phyloP scores from a whole-genome alignment of 2,888 invertebrate genomes.

The Lithophane semibrunnea region DNA sequence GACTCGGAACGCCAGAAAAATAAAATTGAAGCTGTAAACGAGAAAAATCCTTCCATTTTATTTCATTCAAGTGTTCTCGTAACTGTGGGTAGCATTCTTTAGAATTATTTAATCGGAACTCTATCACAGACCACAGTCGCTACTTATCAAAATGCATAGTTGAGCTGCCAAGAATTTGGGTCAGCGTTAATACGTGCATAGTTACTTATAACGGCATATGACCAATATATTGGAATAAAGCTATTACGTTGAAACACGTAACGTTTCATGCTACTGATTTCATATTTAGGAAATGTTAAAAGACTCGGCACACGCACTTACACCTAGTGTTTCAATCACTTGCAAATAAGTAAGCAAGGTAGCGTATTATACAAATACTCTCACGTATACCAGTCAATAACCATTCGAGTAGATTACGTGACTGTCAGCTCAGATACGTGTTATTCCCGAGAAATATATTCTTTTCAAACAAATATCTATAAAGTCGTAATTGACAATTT shows the following conservation, averaged over 20 bases:
- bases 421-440: constrained; percentile 77
- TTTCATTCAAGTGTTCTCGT: constrained; percentile 41
- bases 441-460: constrained; percentile 67
- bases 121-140: constrained; percentile 31
- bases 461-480: constrained; percentile 59
- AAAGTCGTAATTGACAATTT: constrained; percentile 62
- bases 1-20: constrained; percentile 48
- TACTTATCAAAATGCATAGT: constrained; percentile 63
- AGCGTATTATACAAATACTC: constrained; percentile 83
- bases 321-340: constrained; percentile 45
- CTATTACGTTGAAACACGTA: constrained; percentile 75
- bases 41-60: constrained; percentile 45
- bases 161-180: constrained; percentile 61
- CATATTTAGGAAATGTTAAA: constrained; percentile 75
- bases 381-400: constrained; percentile 84
- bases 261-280: constrained; percentile 74
- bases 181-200: constrained; percentile 50
- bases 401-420: constrained; percentile 81
- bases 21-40: constrained; percentile 49
- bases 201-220: constrained; percentile 45
- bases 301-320: constrained; percentile 73
- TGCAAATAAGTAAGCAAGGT: constrained; percentile 66
- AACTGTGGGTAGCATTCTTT: constrained; percentile 40
- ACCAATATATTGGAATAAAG: constrained; percentile 61
- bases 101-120: constrained; percentile 44